Base-by-base conservation (phyloP, 2,113 vertebrate genomes). In the Acinonyx jubatus region DNA sequence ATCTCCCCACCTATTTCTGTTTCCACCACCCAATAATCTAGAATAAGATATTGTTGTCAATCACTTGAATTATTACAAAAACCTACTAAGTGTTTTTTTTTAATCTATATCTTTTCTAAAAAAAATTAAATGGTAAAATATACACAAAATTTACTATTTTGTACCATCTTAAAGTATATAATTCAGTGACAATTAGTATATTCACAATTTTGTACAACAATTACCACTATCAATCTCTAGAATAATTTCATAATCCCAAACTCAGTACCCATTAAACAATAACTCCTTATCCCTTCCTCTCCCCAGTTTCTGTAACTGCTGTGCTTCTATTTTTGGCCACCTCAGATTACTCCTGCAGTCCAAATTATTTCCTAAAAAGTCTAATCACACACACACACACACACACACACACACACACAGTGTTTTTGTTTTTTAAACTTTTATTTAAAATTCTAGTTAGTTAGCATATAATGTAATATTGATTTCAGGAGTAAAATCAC, bases 71-170 rank as follows among this genome's bases (percentile, higher is more conserved):
- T 41, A 12, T 21, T 65, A 0, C 7, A 90, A 74, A 89, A 73
- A 25, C 2, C 3, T 78, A 13, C 38, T 10, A 23, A 55, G 1
- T 66, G 63, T 13, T 29, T 65, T 33, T 73, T 13, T 29, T 65
- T 33, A 82, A 89, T 90, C 25, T 4, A 73, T 3, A 63, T 10
- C 1, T 55, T n/a, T 15, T 38, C 55, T 94, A 71, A 89, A 41
- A 78, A 41, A 52, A 31, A n/a, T 61, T 81, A 65, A 89, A 48
- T 83, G 19, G 9, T 65, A 55, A 81, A 86, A 65, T 41, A 89
- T 41, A 31, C 16, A 69, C 5, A 41, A 50, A 79, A 66, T 38
- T 33, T 41, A 5, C 2, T 13, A 0, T 68, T 78, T 91, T 36
- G 45, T 27, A 27, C 21, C 8, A 50, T 23, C 52, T 69, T 23